Evolutionary conservation across 1,140 invertebrate genomes (phyloP), one percentile per base, ranked within the genome.

Genomic region (Drosophila sucinea): DNA sequence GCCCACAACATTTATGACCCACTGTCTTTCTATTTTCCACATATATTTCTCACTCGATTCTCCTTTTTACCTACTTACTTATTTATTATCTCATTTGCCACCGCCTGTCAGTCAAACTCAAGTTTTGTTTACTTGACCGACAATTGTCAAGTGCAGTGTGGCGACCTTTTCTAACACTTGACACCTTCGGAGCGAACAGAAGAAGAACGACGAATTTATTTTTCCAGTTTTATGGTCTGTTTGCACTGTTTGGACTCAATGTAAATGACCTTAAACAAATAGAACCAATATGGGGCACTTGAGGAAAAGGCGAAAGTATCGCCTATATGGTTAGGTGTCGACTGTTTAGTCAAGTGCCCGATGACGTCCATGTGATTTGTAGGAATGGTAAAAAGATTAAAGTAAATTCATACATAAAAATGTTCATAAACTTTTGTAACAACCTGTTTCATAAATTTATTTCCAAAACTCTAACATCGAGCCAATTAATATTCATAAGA

Each of bases 401-500:
- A n/a, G 6, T 23, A 27, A 51, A 51, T 27, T 51, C 5, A 8
- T 25, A 27, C 44, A 3, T 3, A 27, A 5, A 27, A 51, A 51
- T n/a, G 44, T 51, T 51, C 44, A 51, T 10, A 25, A 51, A 10
- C 25, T 51, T 51, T 51, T 25, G 44, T 51, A 27, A 51, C 38
- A 41, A 61, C 60, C 40, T 47, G 60, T 32, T 27, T 27, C 33
- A 62, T 41, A 62, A 41, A 61, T 47, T 25, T 10, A 40, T 61
- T 47, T 29, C 54, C 6, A 65, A 78, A 70, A 61, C 38, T 60
- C 68, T 67, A 55, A 63, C 69, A 41, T 56, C 64, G 25, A 60
- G 76, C 76, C 76, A 79, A 79, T 79, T 79, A 78, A 79, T 79
- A 79, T 78, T 78, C 77, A 78, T 78, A 78, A 57, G 77, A 77